phyloP scores from a whole-genome alignment of 2,888 invertebrate species.

The Xiphydria camelus region DNA sequence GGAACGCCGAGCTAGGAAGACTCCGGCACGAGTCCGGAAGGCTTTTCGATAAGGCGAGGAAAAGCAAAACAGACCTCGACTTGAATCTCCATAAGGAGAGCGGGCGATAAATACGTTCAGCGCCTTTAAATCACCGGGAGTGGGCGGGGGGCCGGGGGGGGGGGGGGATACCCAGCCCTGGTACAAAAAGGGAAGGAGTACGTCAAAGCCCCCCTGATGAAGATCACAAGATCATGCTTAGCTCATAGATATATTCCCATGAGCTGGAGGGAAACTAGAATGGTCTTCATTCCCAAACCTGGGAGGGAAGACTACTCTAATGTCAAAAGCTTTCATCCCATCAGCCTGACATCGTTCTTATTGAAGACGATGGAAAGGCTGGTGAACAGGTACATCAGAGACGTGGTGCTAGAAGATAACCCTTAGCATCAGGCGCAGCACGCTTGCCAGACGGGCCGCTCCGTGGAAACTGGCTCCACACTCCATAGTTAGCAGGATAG shows the following conservation, averaged over 20 bases:
- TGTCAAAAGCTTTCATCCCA: conserved; percentile 22
- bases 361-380: conserved; percentile 29
- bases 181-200: conserved; percentile 13
- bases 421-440: conserved; percentile 20
- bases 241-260: conserved; percentile 11
- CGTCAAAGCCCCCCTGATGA: background rate
- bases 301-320: conserved; percentile 17
- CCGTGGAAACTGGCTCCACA: conserved; percentile 20
- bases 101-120: background rate
- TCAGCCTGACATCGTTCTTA: conserved; percentile 28
- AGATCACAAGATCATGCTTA: conserved; percentile 13
- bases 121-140: no score
- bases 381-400: conserved; percentile 23
- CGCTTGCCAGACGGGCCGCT: conserved; percentile 25
- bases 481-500: conserved; percentile 16
- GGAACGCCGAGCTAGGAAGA: conserved; percentile 11
- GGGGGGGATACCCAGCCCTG: no score
- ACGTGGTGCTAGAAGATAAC: conserved; percentile 15
- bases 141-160: no score
- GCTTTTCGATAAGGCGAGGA: conserved; percentile 8
- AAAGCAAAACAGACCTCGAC: conserved; percentile 2
- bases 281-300: conserved; percentile 21
- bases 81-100: conserved; percentile 4
- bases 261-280: conserved; percentile 7
- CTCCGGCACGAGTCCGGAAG: conserved; percentile 7